Evolutionary conservation across 2,797 vertebrate species (phyloP).

Genomic region (Etheostoma nigrum): DNA sequence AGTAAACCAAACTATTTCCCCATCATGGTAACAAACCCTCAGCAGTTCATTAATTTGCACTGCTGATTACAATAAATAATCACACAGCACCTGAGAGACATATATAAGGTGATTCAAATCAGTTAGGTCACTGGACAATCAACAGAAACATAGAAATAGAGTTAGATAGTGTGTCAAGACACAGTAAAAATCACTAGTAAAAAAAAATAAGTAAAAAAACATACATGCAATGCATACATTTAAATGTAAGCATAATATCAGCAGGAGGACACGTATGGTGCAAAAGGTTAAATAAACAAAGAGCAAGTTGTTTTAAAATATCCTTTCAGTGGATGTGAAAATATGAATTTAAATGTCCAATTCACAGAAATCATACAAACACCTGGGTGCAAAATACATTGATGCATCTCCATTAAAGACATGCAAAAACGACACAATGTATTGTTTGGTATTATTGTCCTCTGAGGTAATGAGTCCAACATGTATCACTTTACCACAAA

Average conservation of each 20-base stretch:
- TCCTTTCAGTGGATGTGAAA: neutral
- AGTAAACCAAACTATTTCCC: constrained; percentile 30
- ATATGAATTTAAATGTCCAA: neutral
- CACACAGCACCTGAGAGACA: neutral
- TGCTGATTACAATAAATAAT: neutral
- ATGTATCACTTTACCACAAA: no score
- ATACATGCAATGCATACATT: neutral
- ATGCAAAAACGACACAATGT: neutral
- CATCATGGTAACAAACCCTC: neutral
- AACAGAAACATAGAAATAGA: neutral
- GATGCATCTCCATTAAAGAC: neutral
- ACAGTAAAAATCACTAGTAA: neutral
- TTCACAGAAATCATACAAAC: neutral
- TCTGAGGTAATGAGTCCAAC: neutral
- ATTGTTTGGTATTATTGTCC: neutral
- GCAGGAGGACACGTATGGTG: neutral
- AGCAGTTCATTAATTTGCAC: neutral
- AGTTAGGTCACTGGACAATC: neutral
- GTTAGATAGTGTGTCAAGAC: neutral
- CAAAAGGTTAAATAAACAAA: neutral
- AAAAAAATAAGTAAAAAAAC: neutral
- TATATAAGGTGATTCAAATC: neutral
- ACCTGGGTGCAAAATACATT: neutral
- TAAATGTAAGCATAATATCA: neutral
- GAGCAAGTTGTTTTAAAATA: neutral